Evolutionary conservation across 2,113 vertebrate species (phyloP).

Genomic region (Pyxicephalus adspersus): DNA sequence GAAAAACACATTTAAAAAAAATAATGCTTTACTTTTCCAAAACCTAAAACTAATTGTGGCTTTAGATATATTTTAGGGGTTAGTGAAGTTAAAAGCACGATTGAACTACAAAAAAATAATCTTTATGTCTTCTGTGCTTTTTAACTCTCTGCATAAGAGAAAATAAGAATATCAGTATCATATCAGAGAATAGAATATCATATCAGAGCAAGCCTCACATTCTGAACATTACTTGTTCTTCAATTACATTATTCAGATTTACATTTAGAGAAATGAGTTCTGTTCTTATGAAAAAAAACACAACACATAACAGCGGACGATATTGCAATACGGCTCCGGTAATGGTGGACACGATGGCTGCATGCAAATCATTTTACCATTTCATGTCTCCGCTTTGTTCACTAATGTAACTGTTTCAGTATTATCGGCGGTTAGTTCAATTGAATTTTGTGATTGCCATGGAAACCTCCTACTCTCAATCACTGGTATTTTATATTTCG

Average conservation of each 20-base stretch:
- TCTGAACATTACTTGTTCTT: not conserved
- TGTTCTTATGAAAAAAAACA: slow-evolving; percentile 3
- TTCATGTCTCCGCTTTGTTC: slow-evolving; percentile 8
- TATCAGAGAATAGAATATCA: no score
- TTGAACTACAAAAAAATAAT: no score
- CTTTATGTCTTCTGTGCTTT: no score
- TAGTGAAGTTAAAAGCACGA: no score
- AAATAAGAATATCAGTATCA: no score
- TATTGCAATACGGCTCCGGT: not conserved
- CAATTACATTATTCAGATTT: not conserved
- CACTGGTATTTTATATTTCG: not conserved
- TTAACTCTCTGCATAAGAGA: no score
- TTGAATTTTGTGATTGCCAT: slow-evolving; percentile 48
- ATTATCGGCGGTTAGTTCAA: slow-evolving; percentile 46
- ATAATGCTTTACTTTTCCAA: not conserved
- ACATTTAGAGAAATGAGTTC: not conserved
- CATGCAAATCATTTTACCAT: slow-evolving; percentile 29
- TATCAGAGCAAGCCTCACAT: not conserved
- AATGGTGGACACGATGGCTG: slow-evolving; percentile 26
- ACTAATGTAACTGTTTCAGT: slow-evolving; percentile 1
- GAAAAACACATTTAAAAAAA: no score
- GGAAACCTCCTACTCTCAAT: slow-evolving; percentile 46
- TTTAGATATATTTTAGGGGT: not conserved
- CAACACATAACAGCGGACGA: not conserved
- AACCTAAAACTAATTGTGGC: not conserved